These are phyloP conservation scores for Conus ventricosus DNA, from an alignment of 1,140 invertebrate species.

Conservation along the genomic window DNA sequence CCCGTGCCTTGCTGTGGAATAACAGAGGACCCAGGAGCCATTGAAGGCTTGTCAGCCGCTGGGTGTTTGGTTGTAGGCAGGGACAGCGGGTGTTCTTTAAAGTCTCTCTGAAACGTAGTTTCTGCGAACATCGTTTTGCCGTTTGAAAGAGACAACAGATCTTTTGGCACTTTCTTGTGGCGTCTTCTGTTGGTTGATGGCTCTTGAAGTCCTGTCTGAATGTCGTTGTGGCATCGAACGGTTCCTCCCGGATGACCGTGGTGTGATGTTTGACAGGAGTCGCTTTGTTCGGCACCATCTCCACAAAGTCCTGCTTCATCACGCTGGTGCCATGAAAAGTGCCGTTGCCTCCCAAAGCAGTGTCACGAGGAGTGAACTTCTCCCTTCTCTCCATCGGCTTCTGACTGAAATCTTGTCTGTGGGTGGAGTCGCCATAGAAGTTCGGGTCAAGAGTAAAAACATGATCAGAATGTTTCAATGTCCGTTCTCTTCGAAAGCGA, in stretches of 20 bases:
- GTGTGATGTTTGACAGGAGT: not conserved
- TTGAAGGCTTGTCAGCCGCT: not conserved
- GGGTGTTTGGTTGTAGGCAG: not conserved
- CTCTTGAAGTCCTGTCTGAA: not conserved
- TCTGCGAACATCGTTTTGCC: slow-evolving; percentile 4
- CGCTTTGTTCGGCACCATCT: not conserved
- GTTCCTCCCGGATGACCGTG: not conserved
- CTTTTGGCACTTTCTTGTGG: not conserved
- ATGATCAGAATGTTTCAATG: no score
- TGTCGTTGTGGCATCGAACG: slow-evolving; percentile 5
- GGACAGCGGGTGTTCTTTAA: not conserved
- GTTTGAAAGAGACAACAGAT: not conserved
- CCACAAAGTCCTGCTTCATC: not conserved
- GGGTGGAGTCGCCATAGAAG: not conserved
- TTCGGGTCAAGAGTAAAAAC: no score
- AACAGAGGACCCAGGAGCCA: no score
- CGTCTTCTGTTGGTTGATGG: not conserved
- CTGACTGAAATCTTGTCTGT: not conserved
- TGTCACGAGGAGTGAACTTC: not conserved
- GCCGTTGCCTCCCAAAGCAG: not conserved
- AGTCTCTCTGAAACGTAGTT: not conserved
- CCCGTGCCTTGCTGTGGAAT: no score
- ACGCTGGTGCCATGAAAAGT: not conserved
- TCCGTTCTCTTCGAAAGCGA: no score
- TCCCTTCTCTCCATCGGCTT: not conserved